phyloP scores from a whole-genome alignment of 2,888 invertebrate species.

The Lasioglossum pauxillum region DNA sequence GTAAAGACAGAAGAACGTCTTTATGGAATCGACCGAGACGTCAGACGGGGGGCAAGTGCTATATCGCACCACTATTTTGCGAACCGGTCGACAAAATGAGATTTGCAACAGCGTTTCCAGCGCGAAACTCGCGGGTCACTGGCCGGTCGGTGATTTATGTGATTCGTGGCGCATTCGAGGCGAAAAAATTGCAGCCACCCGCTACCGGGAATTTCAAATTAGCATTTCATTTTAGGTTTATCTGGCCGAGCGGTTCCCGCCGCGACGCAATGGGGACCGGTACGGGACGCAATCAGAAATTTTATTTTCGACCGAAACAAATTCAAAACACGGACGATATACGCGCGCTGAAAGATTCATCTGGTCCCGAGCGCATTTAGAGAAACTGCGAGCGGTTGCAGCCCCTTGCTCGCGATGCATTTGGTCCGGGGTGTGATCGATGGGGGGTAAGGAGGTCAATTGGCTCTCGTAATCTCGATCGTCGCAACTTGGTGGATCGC shows the following conservation, averaged over 20 bases:
- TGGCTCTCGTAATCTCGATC: neutral
- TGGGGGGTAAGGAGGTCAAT: neutral
- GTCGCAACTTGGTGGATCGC: neutral
- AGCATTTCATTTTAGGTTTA: constrained; percentile 31
- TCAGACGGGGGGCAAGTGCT: too few relatives aligned
- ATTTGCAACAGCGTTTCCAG: constrained; percentile 29
- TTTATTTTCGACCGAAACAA: constrained; percentile 31
- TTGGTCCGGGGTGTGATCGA: neutral
- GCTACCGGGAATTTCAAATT: constrained; percentile 51
- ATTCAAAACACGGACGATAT: constrained; percentile 35
- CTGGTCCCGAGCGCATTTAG: neutral
- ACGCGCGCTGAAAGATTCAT: constrained; percentile 38
- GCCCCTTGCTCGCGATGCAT: neutral
- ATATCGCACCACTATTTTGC: neutral
- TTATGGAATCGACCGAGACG: neutral
- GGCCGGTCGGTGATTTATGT: constrained; percentile 37
- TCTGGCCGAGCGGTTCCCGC: neutral
- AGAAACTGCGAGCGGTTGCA: neutral
- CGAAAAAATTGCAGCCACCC: constrained; percentile 13
- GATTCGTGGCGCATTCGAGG: constrained; percentile 8
- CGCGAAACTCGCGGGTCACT: constrained; percentile 49
- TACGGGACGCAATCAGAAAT: constrained; percentile 38
- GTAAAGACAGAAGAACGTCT: neutral
- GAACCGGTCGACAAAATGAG: neutral
- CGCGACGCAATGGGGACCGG: constrained; percentile 14